phyloP scores from a whole-genome alignment of 1,140 invertebrate species.

The honey bee (Apis mellifera) region DNA sequence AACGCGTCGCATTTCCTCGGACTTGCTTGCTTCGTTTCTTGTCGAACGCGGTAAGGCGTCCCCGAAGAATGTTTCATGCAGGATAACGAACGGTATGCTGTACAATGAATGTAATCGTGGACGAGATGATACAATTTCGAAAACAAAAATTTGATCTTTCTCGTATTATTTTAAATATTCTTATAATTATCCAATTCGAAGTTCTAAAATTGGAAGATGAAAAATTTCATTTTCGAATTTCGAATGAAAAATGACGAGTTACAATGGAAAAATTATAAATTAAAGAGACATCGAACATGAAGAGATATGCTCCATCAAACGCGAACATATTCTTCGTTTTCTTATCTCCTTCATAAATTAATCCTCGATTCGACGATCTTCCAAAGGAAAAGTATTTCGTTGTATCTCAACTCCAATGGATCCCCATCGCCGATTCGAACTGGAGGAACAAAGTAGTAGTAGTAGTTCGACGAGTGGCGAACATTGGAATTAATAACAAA shows the following conservation, averaged over 20 bases:
- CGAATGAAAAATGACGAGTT: too few species aligned
- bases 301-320: not conserved
- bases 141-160: too few species aligned
- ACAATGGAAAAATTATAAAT: not conserved
- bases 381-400: not conserved
- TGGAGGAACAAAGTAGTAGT: too few species aligned
- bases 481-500: conserved; percentile 79
- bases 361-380: conserved; percentile 9
- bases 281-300: conserved; percentile 13
- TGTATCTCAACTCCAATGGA: conserved; percentile 1
- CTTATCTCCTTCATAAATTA: conserved; percentile 2
- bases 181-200: too few species aligned
- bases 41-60: not conserved
- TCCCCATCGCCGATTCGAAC: conserved; percentile 2
- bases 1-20: conserved; percentile 39
- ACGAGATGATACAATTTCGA: too few species aligned
- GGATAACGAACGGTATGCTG: not conserved
- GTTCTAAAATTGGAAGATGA: too few species aligned
- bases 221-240: too few species aligned
- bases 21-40: not conserved
- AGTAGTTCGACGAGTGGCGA: not conserved
- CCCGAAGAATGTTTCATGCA: not conserved
- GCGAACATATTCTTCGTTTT: too few species aligned
- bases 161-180: too few species aligned
- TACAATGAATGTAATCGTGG: too few species aligned